Evolutionary conservation across 2,113 vertebrate genomes (phyloP), one percentile per base, ranked within the genome.

Genomic region (Taurulus bubalis): DNA sequence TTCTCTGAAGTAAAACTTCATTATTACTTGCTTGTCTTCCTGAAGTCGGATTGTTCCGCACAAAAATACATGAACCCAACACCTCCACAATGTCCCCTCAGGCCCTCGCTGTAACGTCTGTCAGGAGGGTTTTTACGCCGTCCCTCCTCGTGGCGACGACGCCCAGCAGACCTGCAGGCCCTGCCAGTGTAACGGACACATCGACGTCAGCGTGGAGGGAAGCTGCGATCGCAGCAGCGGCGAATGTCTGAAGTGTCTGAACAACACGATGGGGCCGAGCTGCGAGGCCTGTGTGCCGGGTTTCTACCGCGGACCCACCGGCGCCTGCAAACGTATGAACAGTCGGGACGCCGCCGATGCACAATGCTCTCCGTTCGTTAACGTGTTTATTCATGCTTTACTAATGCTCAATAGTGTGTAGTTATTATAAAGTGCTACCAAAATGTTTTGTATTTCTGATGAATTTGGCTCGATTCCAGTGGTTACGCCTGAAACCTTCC

Each of bases 21-120:
- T 22, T 6, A 51, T 20, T 18, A 16, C 12, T 45, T 45, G 42
- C 42, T 45, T 5, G 47, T 49, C 47, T 20, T 49, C 16, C 6
- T 42, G 40, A 42, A 42, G 40, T 42, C 40, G 9, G 40, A 3
- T 45, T 45, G 42, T 16, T 45, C 3, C 42, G 15, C 42, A 45
- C 42, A 45, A 1, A 45, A 45, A 45, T 1, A 49, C 16, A 49
- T 49, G 18, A 49, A 18, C 2, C 16, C 6, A 20, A 49, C 4
- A 49, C 20, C 49, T 22, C 2, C 8, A 51, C 18, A 2, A 22
- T 8, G 16, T n/a, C 53, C 49, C 59, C 0, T 64, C 90, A 99
- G 98, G 98, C 3, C 42, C 86, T 79, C 92, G 40, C 71, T 99
- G 98, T 2, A 94, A 97, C 34, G 84, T 93, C 70, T 99, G 98